phyloP scores from a whole-genome alignment of 2,888 invertebrate genomes.

The Troglohyphantes excavatus region DNA sequence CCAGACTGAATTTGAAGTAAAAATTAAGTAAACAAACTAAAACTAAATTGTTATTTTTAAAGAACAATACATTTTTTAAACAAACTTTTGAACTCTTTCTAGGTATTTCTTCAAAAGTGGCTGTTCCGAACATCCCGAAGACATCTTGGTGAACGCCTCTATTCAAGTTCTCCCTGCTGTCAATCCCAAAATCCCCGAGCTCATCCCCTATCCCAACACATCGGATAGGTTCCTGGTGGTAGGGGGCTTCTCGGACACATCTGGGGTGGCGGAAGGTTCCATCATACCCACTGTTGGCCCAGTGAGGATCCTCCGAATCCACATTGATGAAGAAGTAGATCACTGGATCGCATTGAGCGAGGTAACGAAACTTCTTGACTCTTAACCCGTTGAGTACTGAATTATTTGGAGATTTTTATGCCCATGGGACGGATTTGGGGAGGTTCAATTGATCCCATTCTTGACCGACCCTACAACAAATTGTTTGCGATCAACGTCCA shows the following conservation, averaged over 20 bases:
- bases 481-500: no score
- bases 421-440: no score
- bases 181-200: slow-evolving; percentile 79
- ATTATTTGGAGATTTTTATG: no score
- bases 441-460: no score
- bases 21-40: no score
- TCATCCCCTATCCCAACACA: slow-evolving; percentile 75
- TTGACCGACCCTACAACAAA: no score
- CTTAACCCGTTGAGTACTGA: no score
- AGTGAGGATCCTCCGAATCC: slow-evolving; percentile 88
- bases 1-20: no score
- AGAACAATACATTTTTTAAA: no score
- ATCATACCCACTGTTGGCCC: slow-evolving; percentile 82
- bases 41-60: no score
- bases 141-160: slow-evolving; percentile 92
- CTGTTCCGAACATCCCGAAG: slow-evolving; percentile 93
- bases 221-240: slow-evolving; percentile 78
- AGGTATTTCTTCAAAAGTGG: slow-evolving; percentile 93
- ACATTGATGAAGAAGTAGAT: slow-evolving; percentile 89
- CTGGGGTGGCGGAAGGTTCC: slow-evolving; percentile 79
- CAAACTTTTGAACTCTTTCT: slow-evolving; percentile 33
- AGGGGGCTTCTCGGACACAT: slow-evolving; percentile 75
- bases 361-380: no score
- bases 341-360: slow-evolving; percentile 96
- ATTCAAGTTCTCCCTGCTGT: slow-evolving; percentile 88